Conservation (phyloP, 2,113 vertebrate species). For the Chaetodon auriga region DNA sequence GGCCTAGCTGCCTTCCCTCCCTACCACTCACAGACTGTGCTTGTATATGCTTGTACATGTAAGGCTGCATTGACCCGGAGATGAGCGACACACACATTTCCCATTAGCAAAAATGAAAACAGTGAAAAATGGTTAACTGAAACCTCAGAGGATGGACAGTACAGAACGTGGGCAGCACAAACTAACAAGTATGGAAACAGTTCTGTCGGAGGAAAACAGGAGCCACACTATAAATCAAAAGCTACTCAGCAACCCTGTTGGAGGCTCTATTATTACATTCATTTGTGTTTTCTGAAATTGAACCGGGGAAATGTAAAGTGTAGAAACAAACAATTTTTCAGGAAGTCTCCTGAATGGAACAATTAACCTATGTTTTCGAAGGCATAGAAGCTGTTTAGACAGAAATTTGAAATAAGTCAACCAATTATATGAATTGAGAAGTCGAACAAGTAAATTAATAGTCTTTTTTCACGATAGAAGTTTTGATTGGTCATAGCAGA, state of each 20-base stretch:
- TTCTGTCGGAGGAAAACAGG: conserved; percentile 1
- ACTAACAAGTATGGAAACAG: neutral
- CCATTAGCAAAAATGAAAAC: too few species aligned
- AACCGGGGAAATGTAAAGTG: neutral
- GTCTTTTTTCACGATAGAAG: neutral
- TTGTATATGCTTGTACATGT: neutral
- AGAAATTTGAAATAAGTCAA: neutral
- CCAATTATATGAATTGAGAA: neutral
- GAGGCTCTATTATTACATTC: neutral
- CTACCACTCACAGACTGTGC: conserved; percentile 11
- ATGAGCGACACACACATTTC: conserved; percentile 19
- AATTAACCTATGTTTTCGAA: neutral
- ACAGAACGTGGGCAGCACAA: neutral
- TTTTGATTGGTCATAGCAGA: neutral
- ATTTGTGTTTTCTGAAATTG: neutral
- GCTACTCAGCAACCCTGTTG: neutral
- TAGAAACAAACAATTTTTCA: too few species aligned
- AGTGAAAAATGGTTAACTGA: neutral
- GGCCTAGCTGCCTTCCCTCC: neutral
- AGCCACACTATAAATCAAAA: conserved; percentile 26
- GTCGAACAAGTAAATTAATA: neutral
- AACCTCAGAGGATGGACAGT: neutral
- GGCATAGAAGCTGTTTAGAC: neutral
- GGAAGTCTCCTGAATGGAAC: too few species aligned
- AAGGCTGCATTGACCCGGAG: neutral